These are phyloP conservation scores for Acleris literana DNA, from an alignment of 2,888 invertebrate genomes.

Conservation along the genomic window DNA sequence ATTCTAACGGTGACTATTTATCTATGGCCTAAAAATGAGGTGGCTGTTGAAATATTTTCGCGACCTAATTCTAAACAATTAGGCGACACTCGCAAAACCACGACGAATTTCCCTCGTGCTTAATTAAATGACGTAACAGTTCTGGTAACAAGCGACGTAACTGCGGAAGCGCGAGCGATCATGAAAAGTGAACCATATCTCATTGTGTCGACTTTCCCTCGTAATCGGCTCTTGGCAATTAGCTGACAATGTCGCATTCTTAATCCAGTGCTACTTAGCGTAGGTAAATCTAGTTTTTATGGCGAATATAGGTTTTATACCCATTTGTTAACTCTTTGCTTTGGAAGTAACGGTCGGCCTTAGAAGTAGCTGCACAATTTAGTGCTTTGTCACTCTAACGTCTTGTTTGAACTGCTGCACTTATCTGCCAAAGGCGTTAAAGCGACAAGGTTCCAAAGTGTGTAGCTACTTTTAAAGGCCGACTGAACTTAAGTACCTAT, in stretches of 20 bases:
- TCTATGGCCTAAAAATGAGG: too few relatives aligned
- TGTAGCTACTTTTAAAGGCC: too few relatives aligned
- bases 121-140: constrained; percentile 19
- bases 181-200: constrained; percentile 37
- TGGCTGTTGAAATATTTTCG: neutral
- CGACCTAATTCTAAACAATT: neutral
- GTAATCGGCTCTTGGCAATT: constrained; percentile 21
- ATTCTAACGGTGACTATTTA: too few relatives aligned
- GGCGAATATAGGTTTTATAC: too few relatives aligned
- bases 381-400: too few relatives aligned
- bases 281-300: neutral
- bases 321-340: too few relatives aligned
- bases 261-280: neutral
- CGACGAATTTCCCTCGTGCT: constrained; percentile 4
- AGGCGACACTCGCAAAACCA: neutral
- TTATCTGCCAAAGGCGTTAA: too few relatives aligned
- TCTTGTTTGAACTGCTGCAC: too few relatives aligned
- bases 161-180: constrained; percentile 19
- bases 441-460: too few relatives aligned
- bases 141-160: constrained; percentile 17
- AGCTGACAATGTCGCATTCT: neutral
- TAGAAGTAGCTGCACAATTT: too few relatives aligned
- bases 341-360: too few relatives aligned
- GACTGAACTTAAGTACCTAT: too few relatives aligned
- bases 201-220: constrained; percentile 35